phyloP scores from a whole-genome alignment of 2,888 invertebrate species.

The Stenolophus ochropezus region DNA sequence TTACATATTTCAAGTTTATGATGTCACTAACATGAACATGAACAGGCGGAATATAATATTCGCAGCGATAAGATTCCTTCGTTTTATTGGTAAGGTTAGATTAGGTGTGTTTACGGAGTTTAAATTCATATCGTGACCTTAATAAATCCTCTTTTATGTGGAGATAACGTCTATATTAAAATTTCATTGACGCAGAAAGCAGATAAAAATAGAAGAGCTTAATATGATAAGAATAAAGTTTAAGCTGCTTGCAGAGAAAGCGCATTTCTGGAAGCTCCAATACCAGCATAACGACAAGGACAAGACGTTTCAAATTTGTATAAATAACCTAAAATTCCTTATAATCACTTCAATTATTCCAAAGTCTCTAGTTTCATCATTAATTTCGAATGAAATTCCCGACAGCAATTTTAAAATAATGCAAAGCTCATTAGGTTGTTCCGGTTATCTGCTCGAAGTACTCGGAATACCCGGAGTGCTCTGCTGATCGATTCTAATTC shows the following conservation, averaged over 20 bases:
- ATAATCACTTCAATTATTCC: too few relatives aligned
- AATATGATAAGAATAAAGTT: not conserved
- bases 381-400: too few relatives aligned
- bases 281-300: too few relatives aligned
- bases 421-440: too few relatives aligned
- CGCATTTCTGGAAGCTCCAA: too few relatives aligned
- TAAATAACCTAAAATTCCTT: too few relatives aligned
- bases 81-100: not conserved
- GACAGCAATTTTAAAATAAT: too few relatives aligned
- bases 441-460: not conserved
- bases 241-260: not conserved
- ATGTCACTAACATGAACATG: not conserved
- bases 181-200: not conserved
- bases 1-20: not conserved
- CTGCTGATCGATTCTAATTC: constrained; percentile 11
- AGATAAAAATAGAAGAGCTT: not conserved
- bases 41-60: too few relatives aligned
- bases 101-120: not conserved
- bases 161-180: not conserved
- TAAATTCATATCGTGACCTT: not conserved
- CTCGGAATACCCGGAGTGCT: not conserved
- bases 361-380: too few relatives aligned
- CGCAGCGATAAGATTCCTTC: too few relatives aligned
- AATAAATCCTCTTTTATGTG: not conserved
- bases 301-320: too few relatives aligned